These are phyloP conservation scores for Pangasius djambal DNA, from an alignment of 2,797 vertebrate genomes.

Conservation along the genomic window DNA sequence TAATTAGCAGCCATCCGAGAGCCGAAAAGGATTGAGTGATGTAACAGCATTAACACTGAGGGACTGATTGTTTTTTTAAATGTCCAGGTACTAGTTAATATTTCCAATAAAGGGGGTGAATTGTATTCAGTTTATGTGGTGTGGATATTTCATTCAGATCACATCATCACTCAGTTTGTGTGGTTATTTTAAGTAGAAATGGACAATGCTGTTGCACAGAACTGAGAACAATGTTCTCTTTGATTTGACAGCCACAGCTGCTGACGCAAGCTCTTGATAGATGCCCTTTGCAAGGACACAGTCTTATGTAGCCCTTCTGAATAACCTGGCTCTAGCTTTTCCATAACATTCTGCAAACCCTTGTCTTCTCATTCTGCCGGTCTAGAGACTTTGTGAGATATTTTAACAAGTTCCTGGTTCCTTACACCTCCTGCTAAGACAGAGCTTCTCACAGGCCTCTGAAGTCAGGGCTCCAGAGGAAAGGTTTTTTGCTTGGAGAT, in stretches of 20 bases:
- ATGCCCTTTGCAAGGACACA: not conserved
- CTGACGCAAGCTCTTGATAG: not conserved
- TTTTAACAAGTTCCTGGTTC: not conserved
- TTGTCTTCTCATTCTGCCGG: not conserved
- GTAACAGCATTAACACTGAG: slow-evolving; percentile 76
- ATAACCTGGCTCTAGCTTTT: not conserved
- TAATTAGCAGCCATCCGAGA: slow-evolving; percentile 65
- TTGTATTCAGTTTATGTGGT: slow-evolving; percentile 61
- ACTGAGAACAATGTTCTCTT: not conserved
- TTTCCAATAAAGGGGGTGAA: slow-evolving; percentile 76
- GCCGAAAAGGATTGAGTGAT: slow-evolving; percentile 72
- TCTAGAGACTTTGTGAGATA: not conserved
- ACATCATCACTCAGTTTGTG: not conserved
- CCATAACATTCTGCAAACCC: no score
- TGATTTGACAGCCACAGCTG: not conserved
- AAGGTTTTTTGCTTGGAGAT: not conserved
- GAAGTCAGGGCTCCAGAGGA: not conserved
- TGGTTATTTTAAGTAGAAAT: slow-evolving; percentile 12
- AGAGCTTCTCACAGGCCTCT: not conserved
- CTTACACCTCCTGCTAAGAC: not conserved
- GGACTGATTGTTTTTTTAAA: slow-evolving; percentile 71
- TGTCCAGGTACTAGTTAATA: slow-evolving; percentile 79
- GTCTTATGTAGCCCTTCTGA: not conserved
- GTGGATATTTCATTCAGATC: slow-evolving; percentile 45
- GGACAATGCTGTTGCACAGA: not conserved